Conservation (phyloP, 1,140 invertebrate genomes). For the Nephotettix cincticeps region DNA sequence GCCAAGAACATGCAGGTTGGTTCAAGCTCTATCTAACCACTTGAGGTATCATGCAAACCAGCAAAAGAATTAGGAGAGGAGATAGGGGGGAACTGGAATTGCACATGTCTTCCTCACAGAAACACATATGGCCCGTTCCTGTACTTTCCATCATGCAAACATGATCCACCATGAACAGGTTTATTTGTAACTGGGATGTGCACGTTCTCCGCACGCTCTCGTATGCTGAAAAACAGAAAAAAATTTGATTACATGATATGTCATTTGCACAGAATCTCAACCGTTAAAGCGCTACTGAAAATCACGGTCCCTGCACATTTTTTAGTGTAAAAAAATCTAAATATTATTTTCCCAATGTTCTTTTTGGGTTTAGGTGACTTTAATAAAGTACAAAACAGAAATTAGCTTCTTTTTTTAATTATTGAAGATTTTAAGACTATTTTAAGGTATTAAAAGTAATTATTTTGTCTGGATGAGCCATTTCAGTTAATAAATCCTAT, state of each 20-base stretch:
- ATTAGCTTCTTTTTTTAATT: too few species aligned
- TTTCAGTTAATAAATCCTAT: too few species aligned
- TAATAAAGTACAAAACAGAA: too few species aligned
- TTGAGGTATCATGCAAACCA: slow-evolving; percentile 17
- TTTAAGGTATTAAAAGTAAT: too few species aligned
- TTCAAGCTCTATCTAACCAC: slow-evolving; percentile 10
- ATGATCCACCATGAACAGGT: slow-evolving; percentile 96
- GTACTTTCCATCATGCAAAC: slow-evolving; percentile 98
- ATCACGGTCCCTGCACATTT: too few species aligned
- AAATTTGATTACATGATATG: neutral
- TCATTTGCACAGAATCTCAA: too few species aligned
- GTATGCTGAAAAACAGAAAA: slow-evolving; percentile 65
- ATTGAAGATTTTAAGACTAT: too few species aligned
- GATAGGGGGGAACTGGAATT: slow-evolving; percentile 53
- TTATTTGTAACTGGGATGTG: slow-evolving; percentile 90
- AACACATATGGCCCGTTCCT: slow-evolving; percentile 95
- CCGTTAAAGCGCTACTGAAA: too few species aligned
- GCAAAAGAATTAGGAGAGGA: slow-evolving; percentile 29
- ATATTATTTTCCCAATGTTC: too few species aligned
- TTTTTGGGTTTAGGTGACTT: too few species aligned
- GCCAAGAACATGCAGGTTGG: slow-evolving; percentile 5
- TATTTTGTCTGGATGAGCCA: too few species aligned
- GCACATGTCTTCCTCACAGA: slow-evolving; percentile 96
- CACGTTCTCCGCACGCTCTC: slow-evolving; percentile 87
- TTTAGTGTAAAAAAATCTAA: too few species aligned